Evolutionary conservation across 2,113 vertebrate genomes (phyloP).

Genomic region (Noturus placidus): DNA sequence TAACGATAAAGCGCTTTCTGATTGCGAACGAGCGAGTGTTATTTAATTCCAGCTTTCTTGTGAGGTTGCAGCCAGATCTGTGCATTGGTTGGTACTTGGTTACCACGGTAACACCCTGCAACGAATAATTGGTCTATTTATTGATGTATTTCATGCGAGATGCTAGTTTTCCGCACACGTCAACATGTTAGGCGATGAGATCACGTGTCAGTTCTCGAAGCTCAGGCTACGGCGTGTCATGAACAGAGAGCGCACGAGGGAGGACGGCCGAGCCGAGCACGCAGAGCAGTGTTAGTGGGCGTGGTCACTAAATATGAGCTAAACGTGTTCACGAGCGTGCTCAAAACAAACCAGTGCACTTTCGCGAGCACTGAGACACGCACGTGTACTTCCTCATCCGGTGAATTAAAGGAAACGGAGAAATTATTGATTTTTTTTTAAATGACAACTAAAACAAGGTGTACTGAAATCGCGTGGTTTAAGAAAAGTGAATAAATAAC

Average conservation of each 20-base stretch:
- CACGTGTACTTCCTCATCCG: background rate
- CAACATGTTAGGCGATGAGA: background rate
- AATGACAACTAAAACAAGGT: background rate
- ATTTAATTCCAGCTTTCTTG: background rate
- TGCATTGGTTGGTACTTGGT: background rate
- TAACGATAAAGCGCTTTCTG: background rate
- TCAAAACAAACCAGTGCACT: background rate
- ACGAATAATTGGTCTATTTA: background rate
- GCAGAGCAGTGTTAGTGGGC: background rate
- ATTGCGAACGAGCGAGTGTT: background rate
- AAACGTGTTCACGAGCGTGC: background rate
- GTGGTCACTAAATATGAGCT: background rate
- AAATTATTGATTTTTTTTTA: background rate
- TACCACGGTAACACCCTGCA: background rate
- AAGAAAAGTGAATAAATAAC: background rate
- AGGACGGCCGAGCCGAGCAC: background rate
- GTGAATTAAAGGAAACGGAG: background rate
- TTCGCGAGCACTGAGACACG: background rate
- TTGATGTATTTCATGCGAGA: background rate
- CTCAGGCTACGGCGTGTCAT: background rate
- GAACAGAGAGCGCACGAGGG: background rate
- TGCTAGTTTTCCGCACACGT: background rate
- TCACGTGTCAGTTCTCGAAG: background rate
- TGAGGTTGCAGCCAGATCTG: background rate
- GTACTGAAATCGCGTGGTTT: background rate